Evolutionary conservation across 2,113 vertebrate genomes (phyloP).

Genomic region (Tyrannus savana): DNA sequence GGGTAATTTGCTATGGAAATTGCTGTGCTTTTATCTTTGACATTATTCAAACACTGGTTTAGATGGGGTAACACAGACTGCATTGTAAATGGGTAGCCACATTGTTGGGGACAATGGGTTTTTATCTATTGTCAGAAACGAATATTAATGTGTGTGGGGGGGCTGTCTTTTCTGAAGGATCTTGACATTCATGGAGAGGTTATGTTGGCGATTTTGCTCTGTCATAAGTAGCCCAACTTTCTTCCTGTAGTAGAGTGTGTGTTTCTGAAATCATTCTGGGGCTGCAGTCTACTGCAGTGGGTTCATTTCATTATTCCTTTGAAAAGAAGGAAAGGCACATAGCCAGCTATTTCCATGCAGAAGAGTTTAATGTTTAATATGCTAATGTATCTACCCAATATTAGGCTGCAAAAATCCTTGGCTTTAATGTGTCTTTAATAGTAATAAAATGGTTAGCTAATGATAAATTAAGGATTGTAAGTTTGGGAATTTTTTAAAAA

Average conservation of each 20-base stretch:
- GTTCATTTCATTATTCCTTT: background rate
- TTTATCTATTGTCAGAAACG: conserved; percentile 6
- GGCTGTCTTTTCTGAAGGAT: background rate
- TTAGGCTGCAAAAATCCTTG: background rate
- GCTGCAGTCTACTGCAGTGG: background rate
- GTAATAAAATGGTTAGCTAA: conserved; percentile 26
- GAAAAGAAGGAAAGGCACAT: background rate
- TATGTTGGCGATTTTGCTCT: background rate
- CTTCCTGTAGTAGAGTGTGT: background rate
- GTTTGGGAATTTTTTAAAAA: background rate
- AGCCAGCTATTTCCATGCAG: background rate
- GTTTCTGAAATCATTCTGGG: background rate
- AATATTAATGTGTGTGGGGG: background rate
- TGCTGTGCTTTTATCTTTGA: conserved; percentile 34
- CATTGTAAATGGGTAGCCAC: conserved; percentile 22
- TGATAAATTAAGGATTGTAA: conserved; percentile 23
- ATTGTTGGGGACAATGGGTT: conserved; percentile 3
- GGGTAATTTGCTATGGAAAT: conserved; percentile 67
- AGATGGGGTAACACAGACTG: background rate
- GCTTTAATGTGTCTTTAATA: conserved; percentile 33
- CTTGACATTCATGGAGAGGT: background rate
- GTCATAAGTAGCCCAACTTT: background rate
- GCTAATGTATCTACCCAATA: background rate
- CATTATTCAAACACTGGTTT: conserved; percentile 53
- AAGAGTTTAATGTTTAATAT: background rate